Evolutionary conservation across 2,797 vertebrate species (phyloP), one percentile per base, ranked within the genome.

Genomic region (Pagetopsis macropterus): DNA sequence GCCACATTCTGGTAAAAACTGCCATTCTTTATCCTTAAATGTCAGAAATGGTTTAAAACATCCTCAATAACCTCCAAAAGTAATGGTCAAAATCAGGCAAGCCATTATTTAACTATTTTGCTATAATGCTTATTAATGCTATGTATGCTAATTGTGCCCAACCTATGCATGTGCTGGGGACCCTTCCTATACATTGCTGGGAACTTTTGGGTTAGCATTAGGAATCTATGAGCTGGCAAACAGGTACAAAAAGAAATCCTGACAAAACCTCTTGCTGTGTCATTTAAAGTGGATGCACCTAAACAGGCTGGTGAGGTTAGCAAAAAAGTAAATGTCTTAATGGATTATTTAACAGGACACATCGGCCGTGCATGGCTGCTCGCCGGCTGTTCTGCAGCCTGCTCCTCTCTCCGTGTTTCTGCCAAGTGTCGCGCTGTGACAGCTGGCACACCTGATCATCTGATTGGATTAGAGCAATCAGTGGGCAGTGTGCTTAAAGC

Each of bases 261-360:
- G 72, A 84, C 70, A 75, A 84, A 85, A 85, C 61, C 76, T 74
- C 76, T 65, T 48, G 55, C 73, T 73, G 70, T 61, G 40, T 71
- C 23, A 59, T 76, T 81, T 85, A 84, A 81, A 69, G 74, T 16
- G 52, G 76, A 87, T 70, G 70, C 78, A 84, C 67, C 76, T 58
- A 57, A 81, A 81, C 78, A 75, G 79, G 48, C 59, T 49, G 72
- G 67, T 61, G 71, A 75, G 73, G 83, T 79, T n/a, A 59, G 37
- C 21, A 60, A 16, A 59, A 65, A 31, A 9, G n/a, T 54, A 62
- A 82, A 78, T 54, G 51, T 79, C 83, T 85, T 87, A 89, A 91
- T 92, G 83, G 88, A 92, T 92, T 93, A 91, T 91, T 94, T 88
- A 93, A 90, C 81, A 93, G 90, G 88, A 91, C 87, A 87, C 84